Percentiles rank a stretch among this genome's conserved stretches.
phyloP scores from a whole-genome alignment of 1,140 invertebrate species.

The Reticulitermes speratus region DNA sequence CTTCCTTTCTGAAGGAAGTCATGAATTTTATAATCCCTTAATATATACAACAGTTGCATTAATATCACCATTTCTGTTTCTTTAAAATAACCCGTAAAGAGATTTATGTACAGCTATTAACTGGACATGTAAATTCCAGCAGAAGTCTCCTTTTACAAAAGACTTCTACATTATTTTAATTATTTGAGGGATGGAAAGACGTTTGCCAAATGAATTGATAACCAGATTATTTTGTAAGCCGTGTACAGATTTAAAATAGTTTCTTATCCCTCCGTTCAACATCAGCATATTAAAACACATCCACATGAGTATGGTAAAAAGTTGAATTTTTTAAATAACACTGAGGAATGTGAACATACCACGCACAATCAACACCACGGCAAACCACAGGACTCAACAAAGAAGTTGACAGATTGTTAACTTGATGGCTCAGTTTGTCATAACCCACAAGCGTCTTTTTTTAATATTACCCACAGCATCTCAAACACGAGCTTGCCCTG shows the following conservation, averaged over 20 bases:
- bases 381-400: constrained; percentile 30
- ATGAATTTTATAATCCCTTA: not conserved
- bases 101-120: constrained; percentile 25
- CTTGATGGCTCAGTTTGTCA: not conserved
- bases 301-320: not conserved
- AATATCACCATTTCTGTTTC: constrained; percentile 25
- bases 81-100: constrained; percentile 29
- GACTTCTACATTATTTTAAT: not conserved
- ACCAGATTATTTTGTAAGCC: constrained; percentile 2
- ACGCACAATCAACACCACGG: constrained; percentile 25
- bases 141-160: not conserved
- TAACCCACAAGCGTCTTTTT: not conserved
- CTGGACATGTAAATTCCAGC: constrained; percentile 20
- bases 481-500: not conserved
- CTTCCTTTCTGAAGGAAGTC: not conserved
- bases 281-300: constrained; percentile 19
- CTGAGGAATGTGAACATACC: constrained; percentile 26
- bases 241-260: constrained; percentile 3
- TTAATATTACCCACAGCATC: not conserved
- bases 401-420: constrained; percentile 9
- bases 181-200: not conserved
- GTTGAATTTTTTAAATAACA: constrained; percentile 17
- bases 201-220: not conserved
- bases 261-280: not conserved
- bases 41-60: constrained; percentile 26